A percentile compares a stretch with the other conserved stretches of the same genome.
Evolutionary conservation across 2,888 invertebrate genomes (phyloP).

Genomic region (Colletes collaris): DNA sequence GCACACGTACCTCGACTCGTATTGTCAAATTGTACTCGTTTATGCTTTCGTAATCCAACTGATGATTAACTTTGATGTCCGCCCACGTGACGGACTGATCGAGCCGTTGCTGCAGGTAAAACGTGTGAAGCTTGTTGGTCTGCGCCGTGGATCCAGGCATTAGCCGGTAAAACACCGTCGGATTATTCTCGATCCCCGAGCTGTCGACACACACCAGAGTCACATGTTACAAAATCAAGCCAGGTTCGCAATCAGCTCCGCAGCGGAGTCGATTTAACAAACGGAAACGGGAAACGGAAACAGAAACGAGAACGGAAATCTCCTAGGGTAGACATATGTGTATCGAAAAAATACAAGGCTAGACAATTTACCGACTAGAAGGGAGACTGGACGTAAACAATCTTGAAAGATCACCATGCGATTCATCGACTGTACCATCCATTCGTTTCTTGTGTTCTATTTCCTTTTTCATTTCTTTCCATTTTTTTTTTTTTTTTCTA

Average conservation of each 20-base stretch:
- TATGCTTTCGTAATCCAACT: constrained; percentile 96
- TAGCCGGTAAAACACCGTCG: constrained; percentile 96
- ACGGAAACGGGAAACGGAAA: constrained; percentile 79
- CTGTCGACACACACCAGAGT: constrained; percentile 84
- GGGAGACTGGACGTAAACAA: constrained; percentile 36
- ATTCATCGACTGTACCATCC: constrained; percentile 40
- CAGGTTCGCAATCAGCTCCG: constrained; percentile 24
- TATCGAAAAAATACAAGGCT: constrained; percentile 50
- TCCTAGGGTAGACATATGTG: constrained; percentile 63
- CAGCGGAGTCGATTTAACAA: constrained; percentile 62
- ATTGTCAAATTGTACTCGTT: constrained; percentile 98
- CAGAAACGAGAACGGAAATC: constrained; percentile 80
- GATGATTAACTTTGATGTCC: constrained; percentile 98
- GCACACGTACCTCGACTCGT: constrained; percentile 93
- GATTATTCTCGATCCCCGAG: constrained; percentile 98
- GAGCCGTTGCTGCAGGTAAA: constrained; percentile 96
- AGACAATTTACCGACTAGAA: constrained; percentile 46
- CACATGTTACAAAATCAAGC: constrained; percentile 55
- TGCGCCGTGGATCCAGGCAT: constrained; percentile 98
- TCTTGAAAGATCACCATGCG: constrained; percentile 72
- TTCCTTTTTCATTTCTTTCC: background rate
- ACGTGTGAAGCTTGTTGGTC: constrained; percentile 97
- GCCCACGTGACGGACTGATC: constrained; percentile 97
- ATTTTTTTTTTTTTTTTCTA: too few relatives aligned
- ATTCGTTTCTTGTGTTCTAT: constrained; percentile 6